These are phyloP conservation scores for Ceratina australensis DNA, from an alignment of 1,140 invertebrate genomes.

Conservation along the genomic window DNA sequence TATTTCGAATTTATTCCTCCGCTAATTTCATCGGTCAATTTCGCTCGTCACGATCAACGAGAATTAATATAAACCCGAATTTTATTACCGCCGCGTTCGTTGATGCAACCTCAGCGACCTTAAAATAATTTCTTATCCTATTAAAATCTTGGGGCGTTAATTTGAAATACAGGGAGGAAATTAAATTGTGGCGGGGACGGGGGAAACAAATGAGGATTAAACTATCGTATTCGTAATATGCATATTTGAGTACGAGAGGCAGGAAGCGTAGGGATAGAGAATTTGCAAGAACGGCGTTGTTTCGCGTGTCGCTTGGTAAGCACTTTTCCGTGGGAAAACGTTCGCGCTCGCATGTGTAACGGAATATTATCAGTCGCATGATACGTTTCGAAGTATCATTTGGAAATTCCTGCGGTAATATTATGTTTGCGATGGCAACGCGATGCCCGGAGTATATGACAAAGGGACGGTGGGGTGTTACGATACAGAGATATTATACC, in stretches of 20 bases:
- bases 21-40: background rate
- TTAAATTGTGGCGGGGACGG: background rate
- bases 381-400: slow-evolving; percentile 24
- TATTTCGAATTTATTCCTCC: background rate
- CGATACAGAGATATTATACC: background rate
- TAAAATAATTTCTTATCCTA: too few species aligned
- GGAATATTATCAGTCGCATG: slow-evolving; percentile 36
- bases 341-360: slow-evolving; percentile 39
- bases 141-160: too few species aligned
- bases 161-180: background rate
- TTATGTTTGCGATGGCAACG: slow-evolving; percentile 2
- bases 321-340: slow-evolving; percentile 53
- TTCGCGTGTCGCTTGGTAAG: slow-evolving; percentile 50
- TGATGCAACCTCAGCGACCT: too few species aligned
- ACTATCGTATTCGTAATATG: background rate
- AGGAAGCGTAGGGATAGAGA: slow-evolving; percentile 30
- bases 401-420: slow-evolving; percentile 10
- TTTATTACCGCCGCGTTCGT: too few species aligned
- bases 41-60: background rate
- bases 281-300: slow-evolving; percentile 36
- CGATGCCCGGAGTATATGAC: background rate
- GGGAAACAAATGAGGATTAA: too few species aligned
- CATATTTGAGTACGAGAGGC: slow-evolving; percentile 1
- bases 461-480: background rate
- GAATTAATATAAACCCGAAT: background rate